Conservation (phyloP, 2,888 invertebrate species). For the Invenusta paracnida region DNA sequence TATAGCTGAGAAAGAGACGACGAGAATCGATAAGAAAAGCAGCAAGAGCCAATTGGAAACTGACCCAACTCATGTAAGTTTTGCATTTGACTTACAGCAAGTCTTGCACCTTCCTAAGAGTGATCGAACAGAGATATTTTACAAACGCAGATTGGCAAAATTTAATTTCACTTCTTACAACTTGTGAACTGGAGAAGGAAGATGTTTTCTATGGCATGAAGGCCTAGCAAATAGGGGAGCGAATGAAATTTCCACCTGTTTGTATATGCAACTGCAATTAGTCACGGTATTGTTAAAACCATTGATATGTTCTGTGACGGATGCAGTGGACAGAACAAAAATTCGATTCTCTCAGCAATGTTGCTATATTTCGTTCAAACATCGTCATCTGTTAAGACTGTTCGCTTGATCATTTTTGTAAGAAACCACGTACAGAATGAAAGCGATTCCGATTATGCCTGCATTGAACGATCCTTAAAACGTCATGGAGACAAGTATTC, state of each 20-base stretch:
- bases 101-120: not conserved
- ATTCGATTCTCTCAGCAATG: too few relatives aligned
- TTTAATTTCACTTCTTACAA: not conserved
- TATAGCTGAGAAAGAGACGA: conserved; percentile 10
- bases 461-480: conserved; percentile 22
- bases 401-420: not conserved
- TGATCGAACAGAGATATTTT: not conserved
- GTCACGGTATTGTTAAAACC: not conserved
- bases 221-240: not conserved
- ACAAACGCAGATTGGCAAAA: conserved; percentile 1
- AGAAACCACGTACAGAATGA: not conserved
- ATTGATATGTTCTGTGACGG: not conserved
- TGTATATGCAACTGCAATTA: not conserved
- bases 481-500: not conserved
- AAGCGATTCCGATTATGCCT: not conserved
- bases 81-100: not conserved
- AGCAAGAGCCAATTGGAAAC: not conserved
- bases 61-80: not conserved
- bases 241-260: not conserved
- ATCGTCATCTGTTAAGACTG: not conserved
- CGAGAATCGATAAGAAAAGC: not conserved
- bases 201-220: conserved; percentile 10
- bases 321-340: conserved; percentile 2
- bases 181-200: not conserved
- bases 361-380: too few relatives aligned